phyloP scores from a whole-genome alignment of 2,797 vertebrate species.

The Pogoniulus pusillus region DNA sequence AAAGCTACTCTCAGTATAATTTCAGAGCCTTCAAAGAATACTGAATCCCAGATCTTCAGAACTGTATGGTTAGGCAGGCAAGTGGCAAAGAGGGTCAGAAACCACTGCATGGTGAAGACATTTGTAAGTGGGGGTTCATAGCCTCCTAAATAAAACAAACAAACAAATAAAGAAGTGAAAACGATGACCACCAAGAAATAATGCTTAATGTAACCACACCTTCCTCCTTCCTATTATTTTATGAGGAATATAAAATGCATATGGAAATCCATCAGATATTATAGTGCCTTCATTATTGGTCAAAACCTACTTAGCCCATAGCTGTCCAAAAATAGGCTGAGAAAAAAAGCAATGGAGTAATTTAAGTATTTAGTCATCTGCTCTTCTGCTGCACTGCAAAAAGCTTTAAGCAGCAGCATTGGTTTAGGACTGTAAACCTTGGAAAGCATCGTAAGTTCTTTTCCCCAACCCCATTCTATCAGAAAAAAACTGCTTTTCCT shows the following conservation, averaged over 20 bases:
- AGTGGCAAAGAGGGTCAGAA: slow-evolving; percentile 97
- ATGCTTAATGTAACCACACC: background rate
- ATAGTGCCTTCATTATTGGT: background rate
- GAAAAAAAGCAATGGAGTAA: background rate
- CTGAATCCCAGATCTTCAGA: slow-evolving; percentile 98
- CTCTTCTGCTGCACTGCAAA: background rate
- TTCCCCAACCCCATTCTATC: background rate
- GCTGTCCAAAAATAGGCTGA: background rate
- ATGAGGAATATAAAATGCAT: background rate
- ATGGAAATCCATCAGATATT: background rate
- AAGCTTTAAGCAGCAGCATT: background rate
- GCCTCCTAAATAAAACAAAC: slow-evolving; percentile 80
- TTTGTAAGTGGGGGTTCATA: slow-evolving; percentile 98
- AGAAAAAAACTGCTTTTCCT: background rate
- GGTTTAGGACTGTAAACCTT: background rate
- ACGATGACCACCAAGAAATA: too few species aligned
- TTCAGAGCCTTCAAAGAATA: slow-evolving; percentile 98
- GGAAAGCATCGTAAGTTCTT: background rate
- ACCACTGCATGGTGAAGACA: slow-evolving; percentile 99
- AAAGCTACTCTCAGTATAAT: slow-evolving; percentile 93
- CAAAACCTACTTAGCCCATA: background rate
- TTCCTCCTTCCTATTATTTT: background rate
- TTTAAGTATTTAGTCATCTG: background rate
- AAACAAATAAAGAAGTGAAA: background rate
- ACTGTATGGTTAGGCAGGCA: slow-evolving; percentile 95